Conservation (phyloP, 2,888 invertebrate genomes). For the Cephus rjabovi region DNA sequence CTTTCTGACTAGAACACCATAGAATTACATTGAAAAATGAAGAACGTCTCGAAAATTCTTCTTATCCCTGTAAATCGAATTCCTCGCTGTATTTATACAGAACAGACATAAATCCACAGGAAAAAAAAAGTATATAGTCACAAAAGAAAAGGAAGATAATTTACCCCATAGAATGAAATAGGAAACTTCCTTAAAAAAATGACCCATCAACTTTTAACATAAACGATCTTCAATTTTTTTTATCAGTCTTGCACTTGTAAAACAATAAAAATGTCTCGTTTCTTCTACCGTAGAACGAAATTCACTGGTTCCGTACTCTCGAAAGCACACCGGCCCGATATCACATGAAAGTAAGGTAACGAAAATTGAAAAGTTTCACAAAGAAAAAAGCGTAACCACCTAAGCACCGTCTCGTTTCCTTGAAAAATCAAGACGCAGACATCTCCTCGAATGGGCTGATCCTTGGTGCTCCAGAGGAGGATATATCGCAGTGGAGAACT, state of each 20-base stretch:
- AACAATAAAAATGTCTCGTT: background rate
- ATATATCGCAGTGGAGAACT: slow-evolving; percentile 10
- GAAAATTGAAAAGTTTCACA: background rate
- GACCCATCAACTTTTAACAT: background rate
- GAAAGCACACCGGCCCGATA: background rate
- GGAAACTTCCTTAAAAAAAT: background rate
- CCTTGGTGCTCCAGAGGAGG: background rate
- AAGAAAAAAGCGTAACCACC: background rate
- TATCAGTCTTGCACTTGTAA: background rate
- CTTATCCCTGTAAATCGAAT: background rate
- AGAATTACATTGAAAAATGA: background rate
- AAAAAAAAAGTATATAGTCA: background rate
- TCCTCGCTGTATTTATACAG: background rate
- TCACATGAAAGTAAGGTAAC: background rate
- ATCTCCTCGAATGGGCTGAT: background rate
- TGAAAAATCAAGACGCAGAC: background rate
- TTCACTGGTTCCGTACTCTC: background rate
- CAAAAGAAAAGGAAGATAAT: background rate
- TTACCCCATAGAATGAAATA: background rate
- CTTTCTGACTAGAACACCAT: background rate
- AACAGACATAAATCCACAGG: background rate
- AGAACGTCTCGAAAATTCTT: background rate
- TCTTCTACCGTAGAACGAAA: background rate
- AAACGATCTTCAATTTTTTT: background rate
- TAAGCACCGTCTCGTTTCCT: background rate